These are phyloP conservation scores for Buteo buteo DNA, from an alignment of 2,113 vertebrate species.

Conservation along the genomic window DNA sequence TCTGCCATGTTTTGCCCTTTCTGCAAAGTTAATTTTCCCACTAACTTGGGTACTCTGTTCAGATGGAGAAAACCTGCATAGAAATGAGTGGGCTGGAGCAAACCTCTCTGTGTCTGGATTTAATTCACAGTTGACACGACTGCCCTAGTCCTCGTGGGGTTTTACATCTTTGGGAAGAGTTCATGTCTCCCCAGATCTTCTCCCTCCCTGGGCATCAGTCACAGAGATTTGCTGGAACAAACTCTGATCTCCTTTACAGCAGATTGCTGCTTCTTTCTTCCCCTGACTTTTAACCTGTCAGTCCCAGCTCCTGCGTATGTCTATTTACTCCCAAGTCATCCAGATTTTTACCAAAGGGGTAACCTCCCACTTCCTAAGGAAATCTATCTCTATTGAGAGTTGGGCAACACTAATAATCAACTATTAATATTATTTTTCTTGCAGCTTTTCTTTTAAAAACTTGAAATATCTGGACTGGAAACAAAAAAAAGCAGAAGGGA, in stretches of 20 bases:
- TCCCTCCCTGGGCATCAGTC: neutral
- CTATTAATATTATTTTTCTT: neutral
- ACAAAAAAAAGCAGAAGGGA: neutral
- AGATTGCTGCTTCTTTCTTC: neutral
- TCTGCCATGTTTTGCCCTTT: neutral
- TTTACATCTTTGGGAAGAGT: neutral
- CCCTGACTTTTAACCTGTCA: neutral
- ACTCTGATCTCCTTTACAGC: neutral
- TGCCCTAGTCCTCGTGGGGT: neutral
- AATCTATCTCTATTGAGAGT: neutral
- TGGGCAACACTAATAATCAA: neutral
- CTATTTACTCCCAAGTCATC: neutral
- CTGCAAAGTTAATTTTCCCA: neutral
- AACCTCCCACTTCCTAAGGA: neutral
- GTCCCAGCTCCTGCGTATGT: neutral
- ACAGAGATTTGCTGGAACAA: neutral
- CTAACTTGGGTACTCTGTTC: neutral
- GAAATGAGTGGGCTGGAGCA: neutral
- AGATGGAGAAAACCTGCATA: neutral
- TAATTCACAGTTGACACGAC: accelerated
- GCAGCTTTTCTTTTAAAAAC: neutral
- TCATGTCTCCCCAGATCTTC: neutral
- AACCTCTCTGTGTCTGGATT: neutral
- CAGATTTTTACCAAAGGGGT: neutral
- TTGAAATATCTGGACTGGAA: neutral